Percentiles rank a stretch among this genome's conserved stretches.
Evolutionary conservation across 2,888 invertebrate genomes (phyloP).

Genomic region (Neoaliturus tenellus): DNA sequence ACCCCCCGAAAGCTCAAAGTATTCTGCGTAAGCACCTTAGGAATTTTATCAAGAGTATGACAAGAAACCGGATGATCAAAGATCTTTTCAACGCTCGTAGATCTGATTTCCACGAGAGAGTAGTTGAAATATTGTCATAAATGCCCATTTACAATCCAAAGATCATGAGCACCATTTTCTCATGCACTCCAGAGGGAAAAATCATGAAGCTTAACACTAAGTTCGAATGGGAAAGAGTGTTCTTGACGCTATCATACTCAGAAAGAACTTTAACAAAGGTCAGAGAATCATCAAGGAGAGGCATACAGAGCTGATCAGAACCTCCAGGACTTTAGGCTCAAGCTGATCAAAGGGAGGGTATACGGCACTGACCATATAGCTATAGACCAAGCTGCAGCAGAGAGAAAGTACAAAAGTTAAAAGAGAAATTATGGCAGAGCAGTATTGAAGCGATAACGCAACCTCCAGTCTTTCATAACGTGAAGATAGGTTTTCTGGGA

Average conservation of each 20-base stretch:
- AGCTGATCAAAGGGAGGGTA: no score
- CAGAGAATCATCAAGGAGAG: background rate
- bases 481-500: background rate
- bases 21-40: no score
- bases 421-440: background rate
- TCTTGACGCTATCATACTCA: constrained; percentile 2
- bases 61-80: no score
- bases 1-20: no score
- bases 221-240: background rate
- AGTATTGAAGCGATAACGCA: background rate
- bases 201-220: background rate
- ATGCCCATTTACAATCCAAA: background rate
- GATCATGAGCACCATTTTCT: background rate
- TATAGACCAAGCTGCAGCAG: no score
- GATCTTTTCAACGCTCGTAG: no score
- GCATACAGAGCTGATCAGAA: background rate
- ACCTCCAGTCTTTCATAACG: background rate
- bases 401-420: background rate
- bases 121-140: background rate
- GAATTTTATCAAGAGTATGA: no score
- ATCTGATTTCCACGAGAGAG: background rate
- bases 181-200: background rate
- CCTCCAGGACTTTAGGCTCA: no score
- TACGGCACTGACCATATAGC: no score
- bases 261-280: background rate